Percentiles rank a stretch among this genome's conserved stretches.
Evolutionary conservation across 2,797 vertebrate genomes (phyloP).

Genomic region (Okamejei kenojei): DNA sequence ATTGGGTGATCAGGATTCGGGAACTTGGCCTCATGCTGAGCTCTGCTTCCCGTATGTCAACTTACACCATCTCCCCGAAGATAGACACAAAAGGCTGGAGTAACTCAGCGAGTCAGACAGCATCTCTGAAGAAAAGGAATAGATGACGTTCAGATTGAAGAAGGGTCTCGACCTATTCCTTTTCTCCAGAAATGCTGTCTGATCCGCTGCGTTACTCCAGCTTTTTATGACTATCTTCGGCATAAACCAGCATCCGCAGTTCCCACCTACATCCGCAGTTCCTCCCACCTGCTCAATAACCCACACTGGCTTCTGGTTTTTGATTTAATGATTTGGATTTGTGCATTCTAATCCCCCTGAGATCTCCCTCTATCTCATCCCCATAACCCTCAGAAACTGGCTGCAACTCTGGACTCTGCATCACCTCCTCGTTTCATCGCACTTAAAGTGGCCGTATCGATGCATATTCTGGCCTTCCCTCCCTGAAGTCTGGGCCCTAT

Average conservation of each 20-base stretch:
- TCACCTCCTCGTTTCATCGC: neutral
- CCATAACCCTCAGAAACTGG: neutral
- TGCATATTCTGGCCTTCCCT: neutral
- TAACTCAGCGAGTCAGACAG: too few species aligned
- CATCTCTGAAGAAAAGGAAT: too few species aligned
- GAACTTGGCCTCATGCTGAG: neutral
- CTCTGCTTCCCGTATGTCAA: neutral
- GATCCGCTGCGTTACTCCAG: too few species aligned
- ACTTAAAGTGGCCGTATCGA: neutral
- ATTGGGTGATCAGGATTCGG: too few species aligned
- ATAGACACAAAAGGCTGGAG: too few species aligned
- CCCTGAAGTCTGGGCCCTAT: neutral
- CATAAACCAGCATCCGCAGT: too few species aligned
- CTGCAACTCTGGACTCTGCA: neutral
- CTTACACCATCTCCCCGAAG: neutral
- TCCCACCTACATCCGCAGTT: too few species aligned
- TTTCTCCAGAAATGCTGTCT: too few species aligned
- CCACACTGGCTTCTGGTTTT: neutral
- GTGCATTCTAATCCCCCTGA: neutral
- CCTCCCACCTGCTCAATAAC: neutral
- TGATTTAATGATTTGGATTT: neutral
- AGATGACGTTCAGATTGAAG: too few species aligned
- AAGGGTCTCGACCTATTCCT: too few species aligned
- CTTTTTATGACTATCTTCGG: too few species aligned
- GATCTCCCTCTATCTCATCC: neutral